Percentiles rank a stretch among this genome's conserved stretches.
These are phyloP conservation scores for Poeciliopsis retropinna DNA, from an alignment of 2,113 vertebrate species.

Conservation along the genomic window DNA sequence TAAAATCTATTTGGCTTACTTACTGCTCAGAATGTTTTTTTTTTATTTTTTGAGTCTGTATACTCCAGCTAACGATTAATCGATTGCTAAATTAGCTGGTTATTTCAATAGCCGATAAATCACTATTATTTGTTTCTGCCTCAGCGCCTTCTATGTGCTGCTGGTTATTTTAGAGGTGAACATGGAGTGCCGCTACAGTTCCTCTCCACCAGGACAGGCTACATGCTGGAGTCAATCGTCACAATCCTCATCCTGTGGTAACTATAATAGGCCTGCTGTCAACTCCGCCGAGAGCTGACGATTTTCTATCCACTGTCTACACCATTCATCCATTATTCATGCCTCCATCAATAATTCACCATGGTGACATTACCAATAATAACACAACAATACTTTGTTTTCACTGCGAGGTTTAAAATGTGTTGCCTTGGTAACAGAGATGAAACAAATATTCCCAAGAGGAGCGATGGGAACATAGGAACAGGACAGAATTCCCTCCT, in stretches of 20 bases:
- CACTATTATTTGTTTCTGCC: too few relatives aligned
- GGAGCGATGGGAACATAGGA: slow-evolving; percentile 74
- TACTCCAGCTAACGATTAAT: too few relatives aligned
- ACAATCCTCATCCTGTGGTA: neutral
- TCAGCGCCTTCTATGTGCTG: slow-evolving; percentile 13
- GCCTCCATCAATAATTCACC: slow-evolving; percentile 80
- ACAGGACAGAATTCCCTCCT: slow-evolving; percentile 79
- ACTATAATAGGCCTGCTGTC: slow-evolving; percentile 3
- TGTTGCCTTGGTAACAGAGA: slow-evolving; percentile 79
- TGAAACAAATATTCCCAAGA: slow-evolving; percentile 80
- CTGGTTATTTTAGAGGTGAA: slow-evolving; percentile 49
- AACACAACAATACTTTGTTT: slow-evolving; percentile 84
- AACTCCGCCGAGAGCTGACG: slow-evolving; percentile 70
- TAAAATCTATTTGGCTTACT: too few relatives aligned
- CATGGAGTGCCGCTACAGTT: slow-evolving; percentile 50
- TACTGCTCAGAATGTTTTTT: too few relatives aligned
- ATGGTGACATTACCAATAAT: slow-evolving; percentile 82
- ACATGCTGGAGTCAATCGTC: slow-evolving; percentile 66
- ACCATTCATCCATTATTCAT: slow-evolving; percentile 78
- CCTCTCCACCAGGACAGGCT: slow-evolving; percentile 45
- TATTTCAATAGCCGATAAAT: too few relatives aligned
- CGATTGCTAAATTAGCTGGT: too few relatives aligned
- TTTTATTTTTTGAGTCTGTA: too few relatives aligned
- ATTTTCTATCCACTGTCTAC: slow-evolving; percentile 75
- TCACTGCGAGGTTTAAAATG: slow-evolving; percentile 72